phyloP scores from a whole-genome alignment of 2,888 invertebrate genomes.

The Rotaria socialis region DNA sequence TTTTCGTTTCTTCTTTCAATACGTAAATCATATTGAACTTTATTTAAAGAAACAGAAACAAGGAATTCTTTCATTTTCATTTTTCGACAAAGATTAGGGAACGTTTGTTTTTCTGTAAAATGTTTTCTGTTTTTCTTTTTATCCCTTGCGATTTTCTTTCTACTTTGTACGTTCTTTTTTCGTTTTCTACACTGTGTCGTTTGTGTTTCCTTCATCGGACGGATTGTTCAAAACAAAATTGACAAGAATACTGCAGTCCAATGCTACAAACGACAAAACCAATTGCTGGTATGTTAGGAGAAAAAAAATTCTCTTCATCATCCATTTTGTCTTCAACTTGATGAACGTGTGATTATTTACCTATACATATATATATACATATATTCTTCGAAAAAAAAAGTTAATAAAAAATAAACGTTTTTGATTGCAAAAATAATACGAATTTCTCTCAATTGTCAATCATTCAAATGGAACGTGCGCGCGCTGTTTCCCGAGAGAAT shows the following conservation, averaged over 20 bases:
- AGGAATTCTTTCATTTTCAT: conserved; percentile 6
- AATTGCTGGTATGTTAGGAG: neutral
- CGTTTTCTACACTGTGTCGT: too few species aligned
- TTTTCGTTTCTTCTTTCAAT: neutral
- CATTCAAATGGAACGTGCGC: too few species aligned
- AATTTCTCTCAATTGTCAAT: too few species aligned
- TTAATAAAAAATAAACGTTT: conserved; percentile 1
- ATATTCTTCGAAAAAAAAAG: conserved; percentile 4
- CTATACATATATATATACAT: neutral
- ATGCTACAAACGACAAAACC: neutral
- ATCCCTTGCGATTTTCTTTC: neutral
- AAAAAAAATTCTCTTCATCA: neutral
- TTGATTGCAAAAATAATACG: too few species aligned
- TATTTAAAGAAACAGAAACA: neutral
- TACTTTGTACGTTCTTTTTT: neutral
- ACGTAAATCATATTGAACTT: neutral
- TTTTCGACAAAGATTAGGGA: neutral
- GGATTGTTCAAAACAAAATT: neutral
- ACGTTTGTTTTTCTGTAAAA: neutral
- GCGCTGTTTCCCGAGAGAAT: too few species aligned
- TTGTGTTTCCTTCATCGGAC: neutral
- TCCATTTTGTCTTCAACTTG: neutral
- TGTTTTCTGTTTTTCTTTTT: neutral
- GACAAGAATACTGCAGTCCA: neutral
- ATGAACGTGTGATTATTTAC: conserved; percentile 6